These are phyloP conservation scores for Laticauda laticaudata DNA, from an alignment of 2,113 vertebrate species.

Conservation along the genomic window DNA sequence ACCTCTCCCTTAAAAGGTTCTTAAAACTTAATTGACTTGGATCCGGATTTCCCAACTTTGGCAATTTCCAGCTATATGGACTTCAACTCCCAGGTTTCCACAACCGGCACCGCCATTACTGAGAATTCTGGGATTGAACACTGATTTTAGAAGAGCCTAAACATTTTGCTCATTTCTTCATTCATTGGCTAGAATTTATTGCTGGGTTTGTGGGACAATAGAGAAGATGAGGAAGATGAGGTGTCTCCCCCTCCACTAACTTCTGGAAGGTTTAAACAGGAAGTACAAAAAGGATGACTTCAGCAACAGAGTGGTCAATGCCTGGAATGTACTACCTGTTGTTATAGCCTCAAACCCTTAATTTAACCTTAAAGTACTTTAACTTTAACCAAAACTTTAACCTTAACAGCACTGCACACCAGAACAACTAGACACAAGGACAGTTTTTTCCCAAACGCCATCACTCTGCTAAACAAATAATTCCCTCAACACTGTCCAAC, in stretches of 20 bases:
- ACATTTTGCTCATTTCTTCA: background rate
- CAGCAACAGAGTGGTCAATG: too few species aligned
- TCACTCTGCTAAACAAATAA: too few species aligned
- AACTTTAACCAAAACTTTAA: too few species aligned
- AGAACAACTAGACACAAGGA: too few species aligned
- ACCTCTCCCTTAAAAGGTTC: background rate
- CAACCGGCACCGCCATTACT: background rate
- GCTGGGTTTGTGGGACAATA: background rate
- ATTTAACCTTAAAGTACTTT: too few species aligned
- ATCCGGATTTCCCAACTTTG: background rate
- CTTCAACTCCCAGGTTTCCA: background rate
- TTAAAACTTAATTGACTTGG: background rate
- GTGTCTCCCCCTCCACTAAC: background rate
- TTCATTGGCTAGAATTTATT: background rate
- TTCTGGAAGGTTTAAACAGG: background rate
- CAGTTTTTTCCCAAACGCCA: too few species aligned
- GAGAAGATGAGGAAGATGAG: background rate
- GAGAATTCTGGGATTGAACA: background rate
- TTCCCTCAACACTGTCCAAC: too few species aligned
- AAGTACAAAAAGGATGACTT: too few species aligned
- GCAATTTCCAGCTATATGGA: background rate
- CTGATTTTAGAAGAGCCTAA: background rate
- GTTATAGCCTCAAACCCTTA: too few species aligned
- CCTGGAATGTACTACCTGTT: too few species aligned
- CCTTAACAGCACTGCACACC: too few species aligned